These are phyloP conservation scores for Drosophila sproati DNA, from an alignment of 1,140 invertebrate species.

Conservation along the genomic window DNA sequence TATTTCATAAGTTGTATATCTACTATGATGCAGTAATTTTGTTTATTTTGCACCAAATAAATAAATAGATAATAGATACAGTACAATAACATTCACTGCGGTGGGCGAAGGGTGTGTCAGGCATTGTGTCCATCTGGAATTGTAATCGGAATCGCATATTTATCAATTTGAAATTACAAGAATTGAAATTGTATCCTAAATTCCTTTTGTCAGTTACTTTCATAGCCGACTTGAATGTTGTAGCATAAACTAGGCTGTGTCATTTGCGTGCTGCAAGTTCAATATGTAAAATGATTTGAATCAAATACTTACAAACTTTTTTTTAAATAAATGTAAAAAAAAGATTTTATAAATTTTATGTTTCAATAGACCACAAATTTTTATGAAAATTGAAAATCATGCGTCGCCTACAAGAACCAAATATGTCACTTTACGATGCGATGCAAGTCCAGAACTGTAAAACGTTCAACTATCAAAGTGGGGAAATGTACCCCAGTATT, in stretches of 20 bases:
- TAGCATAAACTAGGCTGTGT: not conserved
- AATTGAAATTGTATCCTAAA: no score
- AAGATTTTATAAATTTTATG: not conserved
- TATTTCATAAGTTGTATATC: not conserved
- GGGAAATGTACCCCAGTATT: constrained; percentile 13
- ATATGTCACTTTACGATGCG: not conserved
- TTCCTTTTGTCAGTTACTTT: not conserved
- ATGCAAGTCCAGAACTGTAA: constrained; percentile 4
- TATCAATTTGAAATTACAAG: no score
- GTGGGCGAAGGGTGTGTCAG: no score
- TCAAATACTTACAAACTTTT: constrained; percentile 1
- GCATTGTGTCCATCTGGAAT: no score
- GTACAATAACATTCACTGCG: no score
- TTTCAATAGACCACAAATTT: not conserved
- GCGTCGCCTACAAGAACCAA: not conserved
- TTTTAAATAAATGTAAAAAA: not conserved
- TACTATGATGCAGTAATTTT: not conserved
- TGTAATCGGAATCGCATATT: no score
- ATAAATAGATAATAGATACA: no score
- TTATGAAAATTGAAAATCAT: not conserved
- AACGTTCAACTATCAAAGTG: not conserved
- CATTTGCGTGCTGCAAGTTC: not conserved
- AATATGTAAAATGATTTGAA: not conserved
- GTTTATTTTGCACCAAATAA: not conserved
- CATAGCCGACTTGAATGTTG: not conserved